These are phyloP conservation scores for Onychostruthus taczanowskii DNA, from an alignment of 2,113 vertebrate species.

Conservation along the genomic window DNA sequence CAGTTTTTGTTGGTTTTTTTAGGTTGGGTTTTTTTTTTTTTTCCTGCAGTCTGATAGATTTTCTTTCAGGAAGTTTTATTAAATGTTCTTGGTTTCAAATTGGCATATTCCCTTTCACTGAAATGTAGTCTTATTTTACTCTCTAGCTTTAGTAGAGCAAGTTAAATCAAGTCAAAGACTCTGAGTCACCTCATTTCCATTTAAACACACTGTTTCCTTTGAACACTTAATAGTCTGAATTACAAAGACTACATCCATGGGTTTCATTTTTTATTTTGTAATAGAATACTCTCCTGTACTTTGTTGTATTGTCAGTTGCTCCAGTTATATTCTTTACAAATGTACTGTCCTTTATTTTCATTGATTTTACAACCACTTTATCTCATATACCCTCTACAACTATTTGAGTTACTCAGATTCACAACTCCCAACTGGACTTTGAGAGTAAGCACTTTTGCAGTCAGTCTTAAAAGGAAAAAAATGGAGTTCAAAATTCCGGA, in stretches of 20 bases:
- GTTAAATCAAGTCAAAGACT: conserved; percentile 50
- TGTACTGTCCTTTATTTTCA: conserved; percentile 22
- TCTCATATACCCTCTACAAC: not conserved
- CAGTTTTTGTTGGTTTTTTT: not conserved
- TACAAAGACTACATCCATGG: conserved; percentile 20
- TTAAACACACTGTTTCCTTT: conserved; percentile 42
- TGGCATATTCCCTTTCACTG: conserved; percentile 27
- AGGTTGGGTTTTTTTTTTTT: not conserved
- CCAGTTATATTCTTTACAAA: conserved; percentile 16
- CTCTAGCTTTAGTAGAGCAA: not conserved
- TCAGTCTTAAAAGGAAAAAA: conserved; percentile 9
- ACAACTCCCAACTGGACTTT: not conserved
- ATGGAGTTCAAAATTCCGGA: conserved; percentile 10
- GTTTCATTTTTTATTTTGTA: conserved; percentile 45
- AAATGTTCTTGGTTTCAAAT: conserved; percentile 34
- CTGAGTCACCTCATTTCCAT: conserved; percentile 34
- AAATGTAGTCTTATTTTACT: conserved; percentile 36
- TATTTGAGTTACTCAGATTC: conserved; percentile 30
- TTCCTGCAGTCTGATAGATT: conserved; percentile 14
- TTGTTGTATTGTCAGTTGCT: conserved; percentile 15
- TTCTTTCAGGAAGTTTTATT: conserved; percentile 51
- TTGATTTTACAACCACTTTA: conserved; percentile 30
- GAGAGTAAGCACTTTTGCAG: conserved; percentile 5
- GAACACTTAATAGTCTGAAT: conserved; percentile 42
- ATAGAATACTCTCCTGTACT: not conserved